Evolutionary conservation across 2,113 vertebrate species (phyloP).

Genomic region (Camelus dromedarius): DNA sequence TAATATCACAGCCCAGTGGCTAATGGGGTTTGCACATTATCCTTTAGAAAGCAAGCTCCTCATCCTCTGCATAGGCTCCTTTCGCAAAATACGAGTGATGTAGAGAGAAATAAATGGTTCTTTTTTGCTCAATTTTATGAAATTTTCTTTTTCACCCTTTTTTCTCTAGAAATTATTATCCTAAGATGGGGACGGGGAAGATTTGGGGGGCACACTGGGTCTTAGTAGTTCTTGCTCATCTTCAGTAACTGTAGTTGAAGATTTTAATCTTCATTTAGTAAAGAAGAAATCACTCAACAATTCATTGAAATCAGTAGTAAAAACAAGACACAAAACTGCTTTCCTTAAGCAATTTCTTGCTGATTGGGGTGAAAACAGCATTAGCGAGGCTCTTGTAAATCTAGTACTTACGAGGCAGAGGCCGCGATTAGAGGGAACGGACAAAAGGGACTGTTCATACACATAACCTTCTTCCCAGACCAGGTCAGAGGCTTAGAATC

Average conservation of each 20-base stretch:
- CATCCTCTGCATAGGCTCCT: neutral
- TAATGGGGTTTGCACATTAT: neutral
- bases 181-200: neutral
- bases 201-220: neutral
- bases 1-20: neutral
- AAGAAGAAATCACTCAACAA: neutral
- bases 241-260: neutral
- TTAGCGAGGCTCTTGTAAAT: neutral
- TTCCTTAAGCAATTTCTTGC: constrained; percentile 43
- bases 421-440: neutral
- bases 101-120: neutral
- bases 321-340: neutral
- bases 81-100: neutral
- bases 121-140: neutral
- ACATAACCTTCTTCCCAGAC: neutral
- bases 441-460: neutral
- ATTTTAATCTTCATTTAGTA: constrained; percentile 36
- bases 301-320: constrained; percentile 20
- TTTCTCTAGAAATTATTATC: neutral
- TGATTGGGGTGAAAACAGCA: constrained; percentile 38
- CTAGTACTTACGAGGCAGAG: neutral
- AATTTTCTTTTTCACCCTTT: neutral
- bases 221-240: constrained; percentile 27
- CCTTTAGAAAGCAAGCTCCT: neutral
- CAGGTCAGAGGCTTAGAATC: neutral